Evolutionary conservation across 1,140 invertebrate species (phyloP).

Genomic region (Bombus pascuorum): DNA sequence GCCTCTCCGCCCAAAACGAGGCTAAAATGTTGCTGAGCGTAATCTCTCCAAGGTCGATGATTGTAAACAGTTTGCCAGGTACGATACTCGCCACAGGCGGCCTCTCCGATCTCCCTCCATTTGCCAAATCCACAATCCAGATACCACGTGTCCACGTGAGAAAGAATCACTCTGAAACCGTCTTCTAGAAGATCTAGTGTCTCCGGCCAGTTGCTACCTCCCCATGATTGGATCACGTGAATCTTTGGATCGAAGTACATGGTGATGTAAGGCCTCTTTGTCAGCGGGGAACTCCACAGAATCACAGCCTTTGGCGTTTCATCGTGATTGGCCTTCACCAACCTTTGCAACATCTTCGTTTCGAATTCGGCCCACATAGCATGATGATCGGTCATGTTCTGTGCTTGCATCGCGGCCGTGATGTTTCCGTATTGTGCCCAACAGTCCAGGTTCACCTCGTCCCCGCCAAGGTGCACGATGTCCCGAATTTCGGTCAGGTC

Average conservation of each 20-base stretch:
- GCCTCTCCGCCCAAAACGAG: constrained; percentile 86
- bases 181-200: constrained; percentile 88
- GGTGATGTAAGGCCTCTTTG: constrained; percentile 87
- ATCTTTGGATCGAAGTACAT: constrained; percentile 85
- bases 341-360: constrained; percentile 84
- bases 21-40: constrained; percentile 74
- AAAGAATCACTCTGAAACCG: constrained; percentile 90
- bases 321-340: constrained; percentile 87
- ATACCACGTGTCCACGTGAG: constrained; percentile 93
- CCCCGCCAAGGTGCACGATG: constrained; percentile 92
- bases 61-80: constrained; percentile 93
- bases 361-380: constrained; percentile 91
- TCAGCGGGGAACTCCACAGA: constrained; percentile 91
- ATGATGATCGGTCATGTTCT: constrained; percentile 88
- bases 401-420: constrained; percentile 82
- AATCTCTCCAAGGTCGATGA: constrained; percentile 88
- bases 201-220: constrained; percentile 89
- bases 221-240: constrained; percentile 88
- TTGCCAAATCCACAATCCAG: constrained; percentile 92
- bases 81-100: constrained; percentile 90
- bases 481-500: constrained; percentile 83
- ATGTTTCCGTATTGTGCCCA: constrained; percentile 86
- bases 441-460: constrained; percentile 91
- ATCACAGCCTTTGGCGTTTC: constrained; percentile 85
- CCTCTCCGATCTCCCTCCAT: constrained; percentile 88